Conservation (phyloP, 1,140 invertebrate species). For the Drosophila lini region DNA sequence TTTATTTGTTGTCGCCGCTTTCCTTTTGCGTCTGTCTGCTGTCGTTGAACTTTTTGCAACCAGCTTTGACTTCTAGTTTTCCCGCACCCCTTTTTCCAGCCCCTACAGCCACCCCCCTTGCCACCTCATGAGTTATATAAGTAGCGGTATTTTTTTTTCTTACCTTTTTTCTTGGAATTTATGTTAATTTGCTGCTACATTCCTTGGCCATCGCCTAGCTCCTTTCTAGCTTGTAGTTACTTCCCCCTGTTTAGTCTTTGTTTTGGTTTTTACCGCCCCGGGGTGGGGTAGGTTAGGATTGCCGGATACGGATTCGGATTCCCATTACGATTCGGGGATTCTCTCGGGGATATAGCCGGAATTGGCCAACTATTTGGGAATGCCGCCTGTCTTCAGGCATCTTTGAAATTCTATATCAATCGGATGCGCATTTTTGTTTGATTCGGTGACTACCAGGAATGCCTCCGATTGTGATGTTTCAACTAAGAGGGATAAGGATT, state of each 20-base stretch:
- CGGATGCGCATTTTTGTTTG: slow-evolving; percentile 7
- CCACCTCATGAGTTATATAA: slow-evolving; percentile 28
- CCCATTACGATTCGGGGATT: slow-evolving; percentile 1
- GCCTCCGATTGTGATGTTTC: slow-evolving; percentile 1
- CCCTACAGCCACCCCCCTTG: not conserved
- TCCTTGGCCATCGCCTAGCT: slow-evolving; percentile 22
- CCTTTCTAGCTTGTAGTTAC: not conserved
- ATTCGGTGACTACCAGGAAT: not conserved
- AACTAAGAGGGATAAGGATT: not conserved
- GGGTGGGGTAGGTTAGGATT: slow-evolving; percentile 28
- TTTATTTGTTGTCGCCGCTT: slow-evolving; percentile 38
- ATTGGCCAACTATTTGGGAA: slow-evolving; percentile 21
- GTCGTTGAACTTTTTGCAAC: slow-evolving; percentile 78
- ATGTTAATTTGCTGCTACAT: slow-evolving; percentile 76
- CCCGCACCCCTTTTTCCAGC: not conserved
- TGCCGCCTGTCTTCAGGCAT: slow-evolving; percentile 1
- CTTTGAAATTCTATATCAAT: slow-evolving; percentile 25
- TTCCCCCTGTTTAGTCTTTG: slow-evolving; percentile 37
- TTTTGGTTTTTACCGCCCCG: slow-evolving; percentile 35
- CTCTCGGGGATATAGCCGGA: slow-evolving; percentile 2
- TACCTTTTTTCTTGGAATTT: slow-evolving; percentile 61
- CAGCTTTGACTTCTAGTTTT: slow-evolving; percentile 49
- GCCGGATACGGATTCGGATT: not conserved
- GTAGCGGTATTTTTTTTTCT: slow-evolving; percentile 33
- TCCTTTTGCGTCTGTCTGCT: slow-evolving; percentile 45